Base-by-base conservation (phyloP, 2,888 invertebrate genomes). In the Pachymerium ferrugineum region DNA sequence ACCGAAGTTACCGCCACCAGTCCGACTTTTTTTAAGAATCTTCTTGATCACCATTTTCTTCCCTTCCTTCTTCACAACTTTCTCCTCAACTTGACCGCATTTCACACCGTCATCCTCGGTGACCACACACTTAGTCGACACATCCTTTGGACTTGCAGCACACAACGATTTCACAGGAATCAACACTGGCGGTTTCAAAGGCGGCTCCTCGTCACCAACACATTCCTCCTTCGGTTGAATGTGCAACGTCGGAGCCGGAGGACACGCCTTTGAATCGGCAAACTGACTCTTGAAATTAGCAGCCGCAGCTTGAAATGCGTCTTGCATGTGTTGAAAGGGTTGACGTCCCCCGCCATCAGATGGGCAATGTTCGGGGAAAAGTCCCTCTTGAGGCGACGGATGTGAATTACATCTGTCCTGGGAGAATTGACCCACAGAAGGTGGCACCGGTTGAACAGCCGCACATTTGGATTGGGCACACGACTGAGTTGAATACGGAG, bases 401-500 rank as follows among this genome's bases (percentile, higher is more conserved):
- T 68, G 73, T 10, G 62, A 30, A 25, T 31, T 54, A 14, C 73
- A 73, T 16, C 31, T 8, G 10, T 73, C 73, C 30, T 30, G 67
- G 19, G 54, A 31, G 25, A 73, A 73, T 5, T 73, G 73, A 16
- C 62, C 19, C 16, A 62, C 54, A 8, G 42, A 28, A 10, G 72
- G 72, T 16, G 62, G 29, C 12, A 62, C 19, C 28, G 73, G 62
- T 25, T 28, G 38, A 19, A 19, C 31, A 16, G 62, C 47, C 47
- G 68, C 35, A 42, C 47, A 62, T 33, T 68, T 72, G 74, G 73
- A 28, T 29, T 54, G 73, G 14, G 54, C 29, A 31, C 73, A 73
- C 30, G 73, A 42, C 42, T 71, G 74, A 25, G 73, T 70, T 30
- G 70, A 75, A 68, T 75, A 73, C 19, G 70, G 75, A 29, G 73